These are phyloP conservation scores for Nymphalis polychloros DNA, from an alignment of 2,888 invertebrate genomes.

Conservation along the genomic window DNA sequence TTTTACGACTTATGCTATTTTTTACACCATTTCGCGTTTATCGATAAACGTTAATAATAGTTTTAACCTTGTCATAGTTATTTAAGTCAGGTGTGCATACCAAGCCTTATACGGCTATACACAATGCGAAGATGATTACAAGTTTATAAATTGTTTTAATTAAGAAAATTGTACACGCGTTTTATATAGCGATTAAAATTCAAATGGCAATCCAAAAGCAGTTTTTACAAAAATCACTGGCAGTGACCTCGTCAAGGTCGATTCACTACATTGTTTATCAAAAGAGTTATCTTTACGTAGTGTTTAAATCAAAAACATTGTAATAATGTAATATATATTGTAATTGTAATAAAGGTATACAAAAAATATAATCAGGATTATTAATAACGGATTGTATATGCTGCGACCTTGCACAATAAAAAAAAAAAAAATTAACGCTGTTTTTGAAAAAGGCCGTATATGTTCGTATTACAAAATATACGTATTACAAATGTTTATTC, in stretches of 20 bases:
- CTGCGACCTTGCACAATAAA: no score
- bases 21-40: slow-evolving; percentile 34
- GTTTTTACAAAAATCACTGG: slow-evolving; percentile 1
- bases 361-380: no score
- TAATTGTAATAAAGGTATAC: no score
- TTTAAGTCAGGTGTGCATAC: slow-evolving; percentile 28
- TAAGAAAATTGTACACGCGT: slow-evolving; percentile 9
- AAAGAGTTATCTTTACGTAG: not conserved
- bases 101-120: slow-evolving; percentile 19
- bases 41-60: slow-evolving; percentile 1
- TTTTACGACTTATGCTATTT: slow-evolving; percentile 13
- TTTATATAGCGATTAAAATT: slow-evolving; percentile 15
- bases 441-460: not conserved
- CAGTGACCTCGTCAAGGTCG: slow-evolving; percentile 24
- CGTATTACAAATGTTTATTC: not conserved
- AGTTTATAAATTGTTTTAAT: slow-evolving; percentile 15
- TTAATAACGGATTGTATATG: no score
- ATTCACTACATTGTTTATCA: not conserved
- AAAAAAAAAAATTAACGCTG: not conserved
- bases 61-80: slow-evolving; percentile 3
- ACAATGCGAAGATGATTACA: slow-evolving; percentile 19
- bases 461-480: not conserved
- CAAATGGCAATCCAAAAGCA: slow-evolving; percentile 4
- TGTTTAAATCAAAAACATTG: no score
- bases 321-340: no score